Conservation (phyloP, 2,797 vertebrate species). For the Arctocebus calabarensis region DNA sequence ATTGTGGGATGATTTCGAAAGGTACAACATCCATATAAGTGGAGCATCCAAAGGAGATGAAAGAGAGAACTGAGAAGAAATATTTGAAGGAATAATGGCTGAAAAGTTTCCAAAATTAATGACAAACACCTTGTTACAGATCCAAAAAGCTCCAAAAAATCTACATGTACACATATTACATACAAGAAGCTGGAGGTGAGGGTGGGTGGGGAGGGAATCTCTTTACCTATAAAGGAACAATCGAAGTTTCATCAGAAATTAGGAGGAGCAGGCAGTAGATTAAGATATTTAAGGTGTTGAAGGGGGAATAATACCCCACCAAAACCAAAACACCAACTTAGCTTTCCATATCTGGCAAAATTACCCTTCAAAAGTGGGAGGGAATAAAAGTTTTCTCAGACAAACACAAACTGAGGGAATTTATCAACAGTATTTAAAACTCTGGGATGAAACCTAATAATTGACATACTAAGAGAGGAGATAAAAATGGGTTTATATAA, state of each 20-base stretch:
- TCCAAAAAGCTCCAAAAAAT: not conserved
- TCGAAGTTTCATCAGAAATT: not conserved
- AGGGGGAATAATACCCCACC: not conserved
- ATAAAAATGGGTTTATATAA: not conserved
- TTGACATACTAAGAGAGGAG: not conserved
- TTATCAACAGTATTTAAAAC: not conserved
- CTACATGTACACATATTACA: not conserved
- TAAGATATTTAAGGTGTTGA: not conserved
- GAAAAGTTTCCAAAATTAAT: not conserved
- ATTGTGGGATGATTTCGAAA: not conserved
- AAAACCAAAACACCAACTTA: not conserved
- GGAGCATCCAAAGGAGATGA: not conserved
- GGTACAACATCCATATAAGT: too few relatives aligned
- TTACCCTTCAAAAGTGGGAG: not conserved
- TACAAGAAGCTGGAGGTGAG: too few relatives aligned
- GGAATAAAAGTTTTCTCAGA: not conserved
- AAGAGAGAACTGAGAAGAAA: not conserved
- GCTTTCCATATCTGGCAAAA: not conserved
- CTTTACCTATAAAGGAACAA: not conserved
- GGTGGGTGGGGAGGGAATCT: not conserved
- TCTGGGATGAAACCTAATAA: not conserved
- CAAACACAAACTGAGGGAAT: not conserved
- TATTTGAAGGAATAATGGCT: not conserved
- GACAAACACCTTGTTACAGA: not conserved
- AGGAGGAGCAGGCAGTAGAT: not conserved